Evolutionary conservation across 1,140 invertebrate species (phyloP), one percentile per base, ranked within the genome.

Genomic region (Ostrea denselamellosa): DNA sequence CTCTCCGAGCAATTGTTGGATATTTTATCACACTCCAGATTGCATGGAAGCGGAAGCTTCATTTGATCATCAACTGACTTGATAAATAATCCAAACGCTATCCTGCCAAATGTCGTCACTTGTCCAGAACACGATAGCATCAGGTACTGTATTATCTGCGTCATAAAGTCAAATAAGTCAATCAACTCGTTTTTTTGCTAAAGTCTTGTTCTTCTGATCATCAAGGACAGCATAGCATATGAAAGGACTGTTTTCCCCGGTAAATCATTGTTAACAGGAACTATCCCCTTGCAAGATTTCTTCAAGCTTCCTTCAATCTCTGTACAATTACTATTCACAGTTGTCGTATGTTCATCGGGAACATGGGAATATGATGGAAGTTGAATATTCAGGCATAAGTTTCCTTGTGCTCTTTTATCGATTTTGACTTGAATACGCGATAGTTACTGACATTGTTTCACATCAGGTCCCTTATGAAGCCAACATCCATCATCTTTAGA

Each of bases 261-360:
- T n/a, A 25, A 8, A 51, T 83, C 25, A 88, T 52, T 4, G 87
- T 83, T 2, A n/a, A 86, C 89, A 14, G 86, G 62, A 19, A 86
- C 56, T 9, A 85, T 88, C 54, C 90, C 88, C n/a, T 88, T 22
- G 86, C 90, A 90, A 0, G 90, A 91, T 85, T 87, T 91, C 54
- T 51, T 19, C 9, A 85, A 85, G 34, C 19, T 17, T n/a, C 52
- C 54, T 44, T 51, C 52, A 25, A 90, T 65, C 51, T 88, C 65
- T 17, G 87, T 90, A 51, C 87, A 90, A 25, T 71, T 87, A 28
- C 87, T 68, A 2, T 62, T 51, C 7, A 90, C 28, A 9, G 34
- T 58, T 81, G 54, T 28, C n/a, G 17, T 9, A 52, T 17, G 53
- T 58, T 52, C 87, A 88, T 19, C 44, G 62, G 28, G 71, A 88